Conservation (phyloP, 2,797 vertebrate genomes). For the Characodon lateralis region DNA sequence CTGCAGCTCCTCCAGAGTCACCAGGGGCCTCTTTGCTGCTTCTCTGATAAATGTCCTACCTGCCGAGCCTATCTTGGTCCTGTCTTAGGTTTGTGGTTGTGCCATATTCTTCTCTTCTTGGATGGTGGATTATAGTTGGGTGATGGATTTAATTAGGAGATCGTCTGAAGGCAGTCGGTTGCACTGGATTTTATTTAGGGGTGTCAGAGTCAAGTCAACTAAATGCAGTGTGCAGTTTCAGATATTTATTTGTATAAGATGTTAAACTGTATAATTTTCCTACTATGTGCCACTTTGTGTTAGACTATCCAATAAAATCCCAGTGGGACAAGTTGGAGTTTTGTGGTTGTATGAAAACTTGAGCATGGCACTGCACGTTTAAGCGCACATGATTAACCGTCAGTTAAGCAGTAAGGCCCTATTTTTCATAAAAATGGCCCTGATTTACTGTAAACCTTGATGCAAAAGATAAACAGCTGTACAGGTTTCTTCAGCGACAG, state of each 20-base stretch:
- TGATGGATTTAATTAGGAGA: not conserved
- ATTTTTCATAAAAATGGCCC: not conserved
- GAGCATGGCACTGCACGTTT: not conserved
- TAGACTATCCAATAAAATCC: not conserved
- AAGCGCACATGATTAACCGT: not conserved
- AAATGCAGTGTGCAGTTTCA: not conserved
- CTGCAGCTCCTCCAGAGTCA: not conserved
- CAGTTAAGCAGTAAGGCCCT: not conserved
- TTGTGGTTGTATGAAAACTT: not conserved
- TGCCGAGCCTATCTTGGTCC: not conserved
- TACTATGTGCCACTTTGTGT: not conserved
- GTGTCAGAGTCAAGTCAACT: not conserved
- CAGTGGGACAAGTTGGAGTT: not conserved
- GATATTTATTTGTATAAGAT: not conserved
- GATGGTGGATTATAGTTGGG: not conserved
- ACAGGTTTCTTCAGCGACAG: slow-evolving; percentile 14
- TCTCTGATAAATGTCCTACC: not conserved
- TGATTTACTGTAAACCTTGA: slow-evolving; percentile 15
- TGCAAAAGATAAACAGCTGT: slow-evolving; percentile 27
- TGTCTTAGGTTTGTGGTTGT: too few relatives aligned
- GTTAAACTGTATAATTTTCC: not conserved
- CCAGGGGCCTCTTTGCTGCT: not conserved
- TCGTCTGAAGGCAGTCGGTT: not conserved
- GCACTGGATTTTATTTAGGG: not conserved
- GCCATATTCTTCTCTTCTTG: too few relatives aligned